Evolutionary conservation across 2,797 vertebrate species (phyloP).

Genomic region (Enteromius trimaculatus): DNA sequence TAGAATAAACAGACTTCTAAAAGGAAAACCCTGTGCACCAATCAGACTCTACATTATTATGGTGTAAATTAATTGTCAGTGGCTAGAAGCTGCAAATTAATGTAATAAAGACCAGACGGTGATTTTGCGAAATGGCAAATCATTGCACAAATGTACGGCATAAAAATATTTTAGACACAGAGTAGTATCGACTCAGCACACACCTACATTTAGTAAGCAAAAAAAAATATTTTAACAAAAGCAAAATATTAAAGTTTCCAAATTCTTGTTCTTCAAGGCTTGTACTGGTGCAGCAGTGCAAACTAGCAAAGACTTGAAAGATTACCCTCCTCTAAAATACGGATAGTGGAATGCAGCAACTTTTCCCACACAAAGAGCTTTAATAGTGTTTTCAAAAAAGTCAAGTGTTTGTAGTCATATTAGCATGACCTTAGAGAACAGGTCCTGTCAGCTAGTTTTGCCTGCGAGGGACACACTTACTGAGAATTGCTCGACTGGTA

Average conservation of each 20-base stretch:
- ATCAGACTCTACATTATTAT: neutral
- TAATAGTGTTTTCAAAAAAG: neutral
- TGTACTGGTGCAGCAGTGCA: neutral
- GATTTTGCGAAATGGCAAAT: neutral
- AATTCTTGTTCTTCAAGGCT: neutral
- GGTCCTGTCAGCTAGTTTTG: conserved; percentile 14
- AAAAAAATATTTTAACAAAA: conserved; percentile 6
- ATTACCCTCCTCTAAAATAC: neutral
- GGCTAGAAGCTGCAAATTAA: neutral
- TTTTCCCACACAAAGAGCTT: conserved; percentile 2
- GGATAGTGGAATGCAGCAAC: neutral
- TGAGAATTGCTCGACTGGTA: conserved; percentile 31
- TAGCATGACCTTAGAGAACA: conserved; percentile 6
- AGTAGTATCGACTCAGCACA: neutral
- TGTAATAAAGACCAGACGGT: neutral
- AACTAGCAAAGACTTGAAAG: neutral
- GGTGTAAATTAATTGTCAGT: neutral
- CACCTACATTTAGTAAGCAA: conserved; percentile 42
- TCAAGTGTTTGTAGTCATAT: conserved; percentile 17
- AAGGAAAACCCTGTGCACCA: neutral
- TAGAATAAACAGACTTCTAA: neutral
- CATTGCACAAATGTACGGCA: neutral
- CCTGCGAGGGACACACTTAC: neutral
- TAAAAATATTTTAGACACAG: neutral
- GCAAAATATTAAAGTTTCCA: conserved; percentile 11